Percentiles rank a stretch among this genome's conserved stretches.
These are phyloP conservation scores for Tapirus indicus DNA, from an alignment of 2,797 vertebrate species.

Conservation along the genomic window DNA sequence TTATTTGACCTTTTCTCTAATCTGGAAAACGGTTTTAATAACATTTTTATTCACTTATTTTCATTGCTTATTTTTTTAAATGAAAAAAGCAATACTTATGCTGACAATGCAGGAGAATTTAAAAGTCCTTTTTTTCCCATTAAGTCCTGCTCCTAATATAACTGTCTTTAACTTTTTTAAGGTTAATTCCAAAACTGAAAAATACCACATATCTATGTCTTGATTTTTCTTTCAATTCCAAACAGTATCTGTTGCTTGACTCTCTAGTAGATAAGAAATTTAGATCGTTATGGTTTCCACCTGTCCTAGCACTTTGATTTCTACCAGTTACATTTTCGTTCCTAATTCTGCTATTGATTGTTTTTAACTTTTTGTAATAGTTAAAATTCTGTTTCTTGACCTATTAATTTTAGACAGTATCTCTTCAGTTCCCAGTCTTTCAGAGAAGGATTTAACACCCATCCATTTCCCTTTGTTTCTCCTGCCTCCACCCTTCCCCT, in stretches of 20 bases:
- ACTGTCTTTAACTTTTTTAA: background rate
- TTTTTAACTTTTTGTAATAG: background rate
- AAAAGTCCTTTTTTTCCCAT: background rate
- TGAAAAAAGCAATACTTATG: slow-evolving; percentile 32
- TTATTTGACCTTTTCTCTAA: background rate
- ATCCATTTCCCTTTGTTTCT: background rate
- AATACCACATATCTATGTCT: background rate
- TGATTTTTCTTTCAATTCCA: background rate
- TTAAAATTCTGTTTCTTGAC: slow-evolving; percentile 25
- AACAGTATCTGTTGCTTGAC: background rate
- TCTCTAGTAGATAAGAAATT: background rate
- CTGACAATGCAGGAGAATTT: background rate
- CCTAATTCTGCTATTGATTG: background rate
- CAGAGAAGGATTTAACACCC: background rate
- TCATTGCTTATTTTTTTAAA: background rate
- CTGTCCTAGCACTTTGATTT: background rate
- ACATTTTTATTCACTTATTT: background rate
- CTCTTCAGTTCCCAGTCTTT: background rate
- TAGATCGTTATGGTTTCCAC: slow-evolving; percentile 27
- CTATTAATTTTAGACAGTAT: background rate
- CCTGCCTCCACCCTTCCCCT: background rate
- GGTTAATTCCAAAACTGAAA: background rate
- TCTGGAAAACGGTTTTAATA: background rate
- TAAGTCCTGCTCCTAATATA: background rate
- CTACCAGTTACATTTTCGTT: slow-evolving; percentile 10